Conservation (phyloP, 2,888 invertebrate species). For the Acronicta aceris region DNA sequence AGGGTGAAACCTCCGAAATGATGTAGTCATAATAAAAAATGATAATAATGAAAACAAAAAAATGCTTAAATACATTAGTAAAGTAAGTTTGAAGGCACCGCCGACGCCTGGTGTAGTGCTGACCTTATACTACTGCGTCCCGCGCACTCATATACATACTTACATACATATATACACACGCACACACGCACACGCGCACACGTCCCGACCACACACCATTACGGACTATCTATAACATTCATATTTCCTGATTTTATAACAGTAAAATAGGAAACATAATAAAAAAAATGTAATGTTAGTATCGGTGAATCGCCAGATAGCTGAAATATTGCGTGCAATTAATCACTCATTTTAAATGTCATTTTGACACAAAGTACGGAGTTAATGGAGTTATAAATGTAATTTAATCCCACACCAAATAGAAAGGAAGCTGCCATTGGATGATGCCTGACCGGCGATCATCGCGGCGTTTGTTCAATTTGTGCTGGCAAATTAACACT, state of each 20-base stretch:
- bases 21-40: slow-evolving; percentile 63
- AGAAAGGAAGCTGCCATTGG: slow-evolving; percentile 9
- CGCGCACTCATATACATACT: slow-evolving; percentile 68
- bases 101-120: slow-evolving; percentile 78
- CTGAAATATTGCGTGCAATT: background rate
- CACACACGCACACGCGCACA: slow-evolving; percentile 61
- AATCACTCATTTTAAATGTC: background rate
- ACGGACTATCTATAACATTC: background rate
- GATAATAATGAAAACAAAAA: slow-evolving; percentile 66
- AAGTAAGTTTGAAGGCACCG: slow-evolving; percentile 72
- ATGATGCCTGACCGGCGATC: background rate
- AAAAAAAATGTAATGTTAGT: background rate
- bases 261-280: no score
- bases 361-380: slow-evolving; percentile 2
- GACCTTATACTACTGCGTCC: slow-evolving; percentile 71
- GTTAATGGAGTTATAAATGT: slow-evolving; percentile 6
- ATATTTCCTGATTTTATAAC: background rate
- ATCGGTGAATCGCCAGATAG: background rate
- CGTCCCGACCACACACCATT: slow-evolving; percentile 27
- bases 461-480: background rate
- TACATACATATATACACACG: slow-evolving; percentile 68
- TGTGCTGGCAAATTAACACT: background rate
- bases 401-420: background rate
- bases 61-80: slow-evolving; percentile 80
- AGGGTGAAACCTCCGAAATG: slow-evolving; percentile 71